Evolutionary conservation across 2,797 vertebrate species (phyloP).

Genomic region (Gymnoscopelus braueri): DNA sequence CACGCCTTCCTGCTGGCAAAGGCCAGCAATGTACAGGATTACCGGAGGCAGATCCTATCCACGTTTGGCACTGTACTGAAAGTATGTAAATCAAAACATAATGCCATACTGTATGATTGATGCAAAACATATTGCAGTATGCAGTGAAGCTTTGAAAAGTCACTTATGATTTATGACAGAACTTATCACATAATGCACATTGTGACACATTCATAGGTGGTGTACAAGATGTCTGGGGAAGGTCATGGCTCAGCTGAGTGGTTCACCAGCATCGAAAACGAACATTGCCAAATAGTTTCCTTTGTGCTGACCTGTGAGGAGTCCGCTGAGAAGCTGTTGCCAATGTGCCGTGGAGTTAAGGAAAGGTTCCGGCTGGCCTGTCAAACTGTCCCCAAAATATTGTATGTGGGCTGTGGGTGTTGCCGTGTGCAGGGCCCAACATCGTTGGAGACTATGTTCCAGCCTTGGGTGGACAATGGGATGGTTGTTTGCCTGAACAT

Average conservation of each 20-base stretch:
- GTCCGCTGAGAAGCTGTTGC: slow-evolving; percentile 8
- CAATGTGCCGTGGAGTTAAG: slow-evolving; percentile 1
- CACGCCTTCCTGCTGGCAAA: slow-evolving; percentile 33
- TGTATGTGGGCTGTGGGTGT: no score
- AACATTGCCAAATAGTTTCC: slow-evolving; percentile 21
- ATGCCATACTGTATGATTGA: background rate
- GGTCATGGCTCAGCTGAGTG: slow-evolving; percentile 15
- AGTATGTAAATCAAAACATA: slow-evolving; percentile 8
- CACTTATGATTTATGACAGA: background rate
- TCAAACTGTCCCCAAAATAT: slow-evolving; percentile 13
- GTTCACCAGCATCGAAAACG: slow-evolving; percentile 23
- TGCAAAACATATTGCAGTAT: background rate
- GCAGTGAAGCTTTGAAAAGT: background rate
- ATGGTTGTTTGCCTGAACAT: no score
- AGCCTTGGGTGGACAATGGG: no score
- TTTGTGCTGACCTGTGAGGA: slow-evolving; percentile 33
- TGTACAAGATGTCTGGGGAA: slow-evolving; percentile 30
- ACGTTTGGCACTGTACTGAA: slow-evolving; percentile 22
- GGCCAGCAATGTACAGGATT: slow-evolving; percentile 20
- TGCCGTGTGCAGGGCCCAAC: no score
- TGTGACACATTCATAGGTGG: background rate
- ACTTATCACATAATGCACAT: background rate
- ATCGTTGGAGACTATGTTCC: no score
- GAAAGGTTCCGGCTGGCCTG: slow-evolving; percentile 18
- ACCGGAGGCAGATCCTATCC: slow-evolving; percentile 29